Conservation (phyloP, 2,797 vertebrate genomes). For the Notamacropus eugenii region DNA sequence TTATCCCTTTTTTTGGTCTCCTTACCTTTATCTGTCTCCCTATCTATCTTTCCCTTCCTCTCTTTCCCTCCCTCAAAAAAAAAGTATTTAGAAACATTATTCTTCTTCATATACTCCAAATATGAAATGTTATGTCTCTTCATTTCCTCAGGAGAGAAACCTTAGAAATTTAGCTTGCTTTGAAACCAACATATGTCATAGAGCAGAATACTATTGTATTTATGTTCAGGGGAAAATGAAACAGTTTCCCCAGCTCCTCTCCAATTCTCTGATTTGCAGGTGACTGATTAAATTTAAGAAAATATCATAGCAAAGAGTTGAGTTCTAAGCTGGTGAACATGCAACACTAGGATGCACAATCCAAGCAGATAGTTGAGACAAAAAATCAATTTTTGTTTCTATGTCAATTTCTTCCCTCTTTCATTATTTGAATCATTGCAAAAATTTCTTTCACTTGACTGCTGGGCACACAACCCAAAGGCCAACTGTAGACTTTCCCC, state of each 20-base stretch:
- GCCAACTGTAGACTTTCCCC: not conserved
- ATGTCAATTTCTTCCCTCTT: slow-evolving; percentile 6
- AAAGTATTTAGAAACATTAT: not conserved
- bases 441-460: slow-evolving; percentile 38
- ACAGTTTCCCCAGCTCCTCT: not conserved
- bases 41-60: not conserved
- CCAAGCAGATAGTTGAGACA: not conserved
- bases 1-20: not conserved
- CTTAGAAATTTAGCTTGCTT: not conserved
- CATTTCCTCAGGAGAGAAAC: not conserved
- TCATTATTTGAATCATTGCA: slow-evolving; percentile 26
- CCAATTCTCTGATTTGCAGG: not conserved
- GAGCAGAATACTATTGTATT: not conserved
- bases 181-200: slow-evolving; percentile 16
- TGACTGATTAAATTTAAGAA: slow-evolving; percentile 26
- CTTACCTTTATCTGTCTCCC: not conserved
- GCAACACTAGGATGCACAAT: not conserved
- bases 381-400: slow-evolving; percentile 42
- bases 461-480: slow-evolving; percentile 1
- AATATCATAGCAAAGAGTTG: not conserved
- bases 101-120: not conserved
- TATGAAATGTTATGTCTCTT: not conserved
- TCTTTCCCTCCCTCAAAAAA: not conserved
- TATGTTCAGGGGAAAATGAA: not conserved
- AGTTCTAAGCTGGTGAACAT: slow-evolving; percentile 13